Evolutionary conservation across 2,888 invertebrate genomes (phyloP).

Genomic region (Marasmarcha lunaedactyla): DNA sequence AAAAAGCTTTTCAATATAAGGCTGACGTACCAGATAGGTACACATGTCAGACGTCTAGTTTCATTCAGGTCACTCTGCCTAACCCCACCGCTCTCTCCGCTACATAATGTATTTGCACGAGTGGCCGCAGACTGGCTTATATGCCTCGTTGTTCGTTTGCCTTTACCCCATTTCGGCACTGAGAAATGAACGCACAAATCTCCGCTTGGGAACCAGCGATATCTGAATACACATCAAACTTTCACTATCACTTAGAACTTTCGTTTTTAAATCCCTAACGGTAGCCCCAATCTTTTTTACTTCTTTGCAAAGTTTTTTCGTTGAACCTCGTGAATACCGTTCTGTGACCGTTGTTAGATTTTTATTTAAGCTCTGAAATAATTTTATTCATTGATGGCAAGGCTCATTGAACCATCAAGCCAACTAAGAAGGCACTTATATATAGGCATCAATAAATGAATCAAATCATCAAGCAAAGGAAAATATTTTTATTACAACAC

Average conservation of each 20-base stretch:
- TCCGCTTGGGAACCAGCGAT: slow-evolving; percentile 58
- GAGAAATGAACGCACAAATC: slow-evolving; percentile 59
- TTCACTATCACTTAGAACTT: slow-evolving; percentile 65
- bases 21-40: slow-evolving; percentile 27
- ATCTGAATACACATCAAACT: slow-evolving; percentile 71
- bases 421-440: too few relatives aligned
- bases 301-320: slow-evolving; percentile 19
- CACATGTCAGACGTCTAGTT: slow-evolving; percentile 54
- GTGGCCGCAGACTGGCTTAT: slow-evolving; percentile 29
- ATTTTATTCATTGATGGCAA: too few relatives aligned
- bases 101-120: slow-evolving; percentile 46
- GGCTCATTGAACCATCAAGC: too few relatives aligned
- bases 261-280: slow-evolving; percentile 63
- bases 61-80: slow-evolving; percentile 55
- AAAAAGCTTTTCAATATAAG: slow-evolving; percentile 19
- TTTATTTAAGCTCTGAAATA: too few relatives aligned
- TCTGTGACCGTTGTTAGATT: too few relatives aligned
- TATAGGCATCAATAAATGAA: too few relatives aligned
- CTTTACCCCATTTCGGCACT: slow-evolving; percentile 47
- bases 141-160: slow-evolving; percentile 32
- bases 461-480: too few relatives aligned
- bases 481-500: too few relatives aligned
- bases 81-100: slow-evolving; percentile 33
- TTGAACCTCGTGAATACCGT: too few relatives aligned
- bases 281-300: slow-evolving; percentile 48